These are phyloP conservation scores for Plectus sambesii DNA, from an alignment of 1,140 invertebrate genomes.

Conservation along the genomic window DNA sequence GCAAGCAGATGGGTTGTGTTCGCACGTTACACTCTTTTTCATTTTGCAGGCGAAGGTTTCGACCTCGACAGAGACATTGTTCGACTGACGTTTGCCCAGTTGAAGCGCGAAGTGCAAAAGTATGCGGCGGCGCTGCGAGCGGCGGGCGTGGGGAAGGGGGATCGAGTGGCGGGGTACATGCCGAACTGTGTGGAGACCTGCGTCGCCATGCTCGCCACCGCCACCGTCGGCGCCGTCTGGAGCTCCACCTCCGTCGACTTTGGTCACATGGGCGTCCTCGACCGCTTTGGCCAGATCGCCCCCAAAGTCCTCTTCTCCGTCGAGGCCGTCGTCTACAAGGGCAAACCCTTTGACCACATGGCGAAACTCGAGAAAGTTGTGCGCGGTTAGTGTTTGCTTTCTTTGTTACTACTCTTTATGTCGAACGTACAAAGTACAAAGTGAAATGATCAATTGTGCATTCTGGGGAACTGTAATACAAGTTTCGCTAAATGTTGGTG, in stretches of 20 bases:
- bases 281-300: conserved; percentile 44
- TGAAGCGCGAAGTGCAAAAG: too few relatives aligned
- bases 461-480: too few relatives aligned
- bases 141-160: conserved; percentile 47
- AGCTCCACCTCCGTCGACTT: conserved; percentile 55
- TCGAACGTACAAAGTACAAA: too few relatives aligned
- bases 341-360: conserved; percentile 51
- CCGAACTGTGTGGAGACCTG: conserved; percentile 51
- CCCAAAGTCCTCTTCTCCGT: conserved; percentile 53
- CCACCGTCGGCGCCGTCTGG: conserved; percentile 54
- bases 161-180: conserved; percentile 51
- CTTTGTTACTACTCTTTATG: not conserved
- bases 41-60: too few relatives aligned
- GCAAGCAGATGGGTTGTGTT: too few relatives aligned
- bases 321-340: conserved; percentile 54
- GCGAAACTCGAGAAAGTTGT: conserved; percentile 52
- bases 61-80: too few relatives aligned
- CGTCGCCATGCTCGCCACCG: conserved; percentile 52
- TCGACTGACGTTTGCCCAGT: too few relatives aligned
- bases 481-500: too few relatives aligned
- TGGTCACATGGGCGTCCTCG: conserved; percentile 49
- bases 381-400: conserved; percentile 27
- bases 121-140: too few relatives aligned
- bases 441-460: too few relatives aligned
- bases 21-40: too few relatives aligned